These are phyloP conservation scores for Micromesistius poutassou DNA, from an alignment of 2,797 vertebrate genomes.

Conservation along the genomic window DNA sequence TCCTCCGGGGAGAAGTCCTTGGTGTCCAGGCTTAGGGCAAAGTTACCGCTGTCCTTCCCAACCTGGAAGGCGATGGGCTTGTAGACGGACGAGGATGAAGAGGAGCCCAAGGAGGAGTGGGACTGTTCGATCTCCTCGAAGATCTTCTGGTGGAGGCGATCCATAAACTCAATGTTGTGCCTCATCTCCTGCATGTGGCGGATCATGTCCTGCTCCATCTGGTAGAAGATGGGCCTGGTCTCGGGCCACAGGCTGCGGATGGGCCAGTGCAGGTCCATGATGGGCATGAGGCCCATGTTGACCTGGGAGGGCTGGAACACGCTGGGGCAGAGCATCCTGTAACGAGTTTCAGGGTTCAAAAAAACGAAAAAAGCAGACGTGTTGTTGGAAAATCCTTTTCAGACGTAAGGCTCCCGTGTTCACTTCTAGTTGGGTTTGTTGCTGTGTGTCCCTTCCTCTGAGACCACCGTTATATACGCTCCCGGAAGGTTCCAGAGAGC, in stretches of 20 bases:
- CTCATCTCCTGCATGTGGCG: conserved; percentile 75
- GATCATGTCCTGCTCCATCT: conserved; percentile 72
- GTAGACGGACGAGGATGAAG: conserved; percentile 30
- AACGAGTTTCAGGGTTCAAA: conserved; percentile 1
- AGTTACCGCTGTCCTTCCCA: conserved; percentile 43
- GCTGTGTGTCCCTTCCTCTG: neutral
- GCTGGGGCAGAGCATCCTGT: conserved; percentile 71
- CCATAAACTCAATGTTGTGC: conserved; percentile 72
- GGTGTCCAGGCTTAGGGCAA: conserved; percentile 75
- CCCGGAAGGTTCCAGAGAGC: conserved; percentile 66
- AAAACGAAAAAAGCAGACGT: too few relatives aligned
- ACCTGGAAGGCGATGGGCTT: conserved; percentile 67
- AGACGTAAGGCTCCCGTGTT: neutral
- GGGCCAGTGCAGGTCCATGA: conserved; percentile 72
- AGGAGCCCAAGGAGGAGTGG: conserved; percentile 16
- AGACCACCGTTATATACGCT: conserved; percentile 16
- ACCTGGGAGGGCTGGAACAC: conserved; percentile 57
- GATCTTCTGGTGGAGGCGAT: conserved; percentile 72
- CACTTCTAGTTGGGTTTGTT: neutral
- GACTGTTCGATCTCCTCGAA: conserved; percentile 71
- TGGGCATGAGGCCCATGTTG: conserved; percentile 31
- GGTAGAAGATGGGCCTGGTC: conserved; percentile 69
- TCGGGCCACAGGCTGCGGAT: conserved; percentile 77
- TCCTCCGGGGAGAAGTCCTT: conserved; percentile 73
- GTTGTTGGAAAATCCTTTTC: neutral